Conservation (phyloP, 2,113 vertebrate species). For the Athene noctua region DNA sequence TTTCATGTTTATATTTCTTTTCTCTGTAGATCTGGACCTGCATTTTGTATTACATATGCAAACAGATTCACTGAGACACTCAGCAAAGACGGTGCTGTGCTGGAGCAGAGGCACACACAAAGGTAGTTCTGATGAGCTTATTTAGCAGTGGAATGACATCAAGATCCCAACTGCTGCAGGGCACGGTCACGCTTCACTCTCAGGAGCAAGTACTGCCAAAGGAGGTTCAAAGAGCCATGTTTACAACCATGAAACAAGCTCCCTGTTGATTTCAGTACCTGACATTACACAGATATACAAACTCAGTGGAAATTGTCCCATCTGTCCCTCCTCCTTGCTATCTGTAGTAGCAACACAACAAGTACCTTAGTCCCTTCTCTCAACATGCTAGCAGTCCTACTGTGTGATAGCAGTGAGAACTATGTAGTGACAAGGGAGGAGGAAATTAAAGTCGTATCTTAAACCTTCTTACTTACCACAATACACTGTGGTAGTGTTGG, state of each 20-base stretch:
- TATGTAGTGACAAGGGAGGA: not conserved
- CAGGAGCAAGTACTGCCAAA: conserved; percentile 4
- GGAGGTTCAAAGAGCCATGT: not conserved
- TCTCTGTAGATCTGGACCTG: not conserved
- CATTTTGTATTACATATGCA: not conserved
- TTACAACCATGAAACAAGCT: conserved; percentile 6
- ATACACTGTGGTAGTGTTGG: not conserved
- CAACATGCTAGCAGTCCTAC: not conserved
- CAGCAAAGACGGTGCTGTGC: accelerated
- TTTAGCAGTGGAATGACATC: not conserved
- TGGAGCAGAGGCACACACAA: not conserved
- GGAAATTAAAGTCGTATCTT: not conserved
- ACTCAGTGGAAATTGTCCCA: not conserved
- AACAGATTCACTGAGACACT: not conserved
- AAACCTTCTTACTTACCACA: not conserved
- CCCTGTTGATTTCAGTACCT: conserved; percentile 12
- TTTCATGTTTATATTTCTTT: not conserved
- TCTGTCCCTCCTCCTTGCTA: conserved; percentile 6
- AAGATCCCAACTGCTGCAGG: not conserved
- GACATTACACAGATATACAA: not conserved
- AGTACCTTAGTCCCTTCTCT: not conserved
- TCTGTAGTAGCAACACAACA: not conserved
- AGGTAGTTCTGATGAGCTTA: not conserved
- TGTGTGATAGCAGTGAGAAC: not conserved
- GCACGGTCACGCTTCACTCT: not conserved